Evolutionary conservation across 2,888 invertebrate genomes (phyloP).

Genomic region (Mactromeris polynyma): DNA sequence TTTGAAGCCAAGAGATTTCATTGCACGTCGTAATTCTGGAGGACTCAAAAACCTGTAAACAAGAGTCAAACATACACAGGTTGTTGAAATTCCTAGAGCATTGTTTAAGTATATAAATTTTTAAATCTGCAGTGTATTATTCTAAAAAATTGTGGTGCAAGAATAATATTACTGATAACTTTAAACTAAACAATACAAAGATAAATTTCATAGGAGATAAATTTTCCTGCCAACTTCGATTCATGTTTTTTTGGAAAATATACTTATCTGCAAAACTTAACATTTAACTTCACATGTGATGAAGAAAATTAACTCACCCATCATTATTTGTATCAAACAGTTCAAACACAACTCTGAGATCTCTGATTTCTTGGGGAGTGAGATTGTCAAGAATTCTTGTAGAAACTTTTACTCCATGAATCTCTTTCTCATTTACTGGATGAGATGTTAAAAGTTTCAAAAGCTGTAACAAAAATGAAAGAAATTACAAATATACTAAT

Average conservation of each 20-base stretch:
- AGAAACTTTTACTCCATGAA: constrained; percentile 85
- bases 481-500: no score
- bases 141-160: no score
- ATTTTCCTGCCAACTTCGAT: no score
- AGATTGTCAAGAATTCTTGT: constrained; percentile 84
- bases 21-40: constrained; percentile 82
- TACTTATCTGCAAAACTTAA: no score
- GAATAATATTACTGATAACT: no score
- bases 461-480: constrained; percentile 75
- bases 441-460: constrained; percentile 84
- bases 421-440: constrained; percentile 85
- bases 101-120: no score
- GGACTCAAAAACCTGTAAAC: constrained; percentile 79
- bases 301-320: constrained; percentile 85
- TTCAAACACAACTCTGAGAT: constrained; percentile 86
- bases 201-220: no score
- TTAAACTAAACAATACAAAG: no score
- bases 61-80: background rate
- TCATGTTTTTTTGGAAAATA: no score
- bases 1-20: constrained; percentile 86
- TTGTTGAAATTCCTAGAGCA: no score
- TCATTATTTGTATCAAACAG: constrained; percentile 85
- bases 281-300: no score
- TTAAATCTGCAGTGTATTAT: no score
- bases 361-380: constrained; percentile 86